Base-by-base conservation (phyloP, 2,888 invertebrate genomes). In the Gymnoscelis rufifasciata region DNA sequence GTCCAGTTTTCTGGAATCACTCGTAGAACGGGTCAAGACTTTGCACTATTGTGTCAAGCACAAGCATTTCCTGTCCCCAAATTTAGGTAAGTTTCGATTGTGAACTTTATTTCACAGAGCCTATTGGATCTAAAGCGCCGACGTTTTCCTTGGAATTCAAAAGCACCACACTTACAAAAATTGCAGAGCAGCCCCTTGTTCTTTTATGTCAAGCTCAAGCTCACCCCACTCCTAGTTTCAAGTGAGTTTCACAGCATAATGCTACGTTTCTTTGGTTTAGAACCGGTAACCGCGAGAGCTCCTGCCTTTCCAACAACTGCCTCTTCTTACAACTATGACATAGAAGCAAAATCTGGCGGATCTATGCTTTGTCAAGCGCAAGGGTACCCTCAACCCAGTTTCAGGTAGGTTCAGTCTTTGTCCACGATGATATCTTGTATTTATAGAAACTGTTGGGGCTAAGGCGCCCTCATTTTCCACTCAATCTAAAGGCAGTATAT, bases 51-150 rank as follows among this genome's bases (percentile, higher is more conserved):
- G 70, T 94, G 94, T 77, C 93, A 93, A 75, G 93, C 94, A 57
- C 94, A 94, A 89, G 94, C 93, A 63, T 93, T 91, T 78, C 94
- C 94, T 62, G 91, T 92, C 70, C 91, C 91, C 60, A 64, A 80
- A 60, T 88, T 87, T 83, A 88, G 87, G 86, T 88, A 78, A 86
- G 83, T 47, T 38, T 42, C 46, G 36, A 29, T 47, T 26, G 11
- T 36, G 29, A 13, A 35, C 19, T 26, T 50, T 57, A 67, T 64
- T 74, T 71, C 71, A 82, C 76, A 91, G 91, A 91, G 77, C 91
- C 91, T 47, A 88, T 90, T 55, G 90, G 90, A 63, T 90, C 89
- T 51, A 90, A 91, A 75, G 89, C 90, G 61, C 91, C 91, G 10
- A 79, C 90, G 47, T 89, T 91, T 75, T 88, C 88, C 29, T 63